Conservation (phyloP, 2,113 vertebrate genomes). For the Pluvianellus socialis region DNA sequence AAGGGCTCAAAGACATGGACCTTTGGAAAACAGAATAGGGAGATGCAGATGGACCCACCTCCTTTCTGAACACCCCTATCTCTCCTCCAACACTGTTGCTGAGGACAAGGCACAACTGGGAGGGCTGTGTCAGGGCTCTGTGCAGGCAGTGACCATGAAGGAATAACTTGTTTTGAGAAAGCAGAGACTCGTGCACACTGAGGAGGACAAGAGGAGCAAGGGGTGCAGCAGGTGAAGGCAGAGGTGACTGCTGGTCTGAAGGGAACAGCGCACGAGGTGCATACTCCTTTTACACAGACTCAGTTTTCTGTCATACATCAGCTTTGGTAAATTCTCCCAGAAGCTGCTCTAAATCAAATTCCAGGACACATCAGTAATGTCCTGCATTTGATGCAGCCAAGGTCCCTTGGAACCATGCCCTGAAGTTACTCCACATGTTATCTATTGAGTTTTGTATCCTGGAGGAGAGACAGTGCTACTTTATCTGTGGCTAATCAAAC, state of each 20-base stretch:
- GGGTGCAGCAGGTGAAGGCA: neutral
- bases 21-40: neutral
- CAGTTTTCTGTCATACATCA: neutral
- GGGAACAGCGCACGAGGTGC: neutral
- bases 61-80: neutral
- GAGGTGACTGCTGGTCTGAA: neutral
- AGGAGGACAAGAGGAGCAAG: neutral
- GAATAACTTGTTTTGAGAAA: neutral
- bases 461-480: neutral
- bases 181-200: neutral
- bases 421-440: slow-evolving; percentile 32
- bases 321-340: neutral
- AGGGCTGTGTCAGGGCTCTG: neutral
- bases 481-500: neutral
- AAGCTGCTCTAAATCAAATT: slow-evolving; percentile 32
- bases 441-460: neutral
- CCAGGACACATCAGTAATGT: slow-evolving; percentile 54
- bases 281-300: neutral
- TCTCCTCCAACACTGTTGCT: neutral
- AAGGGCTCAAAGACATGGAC: neutral
- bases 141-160: neutral
- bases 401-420: slow-evolving; percentile 38
- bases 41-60: neutral
- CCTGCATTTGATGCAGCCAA: slow-evolving; percentile 37
- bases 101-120: neutral